These are phyloP conservation scores for Atherinosoma microstoma DNA, from an alignment of 2,797 vertebrate species.

Conservation along the genomic window DNA sequence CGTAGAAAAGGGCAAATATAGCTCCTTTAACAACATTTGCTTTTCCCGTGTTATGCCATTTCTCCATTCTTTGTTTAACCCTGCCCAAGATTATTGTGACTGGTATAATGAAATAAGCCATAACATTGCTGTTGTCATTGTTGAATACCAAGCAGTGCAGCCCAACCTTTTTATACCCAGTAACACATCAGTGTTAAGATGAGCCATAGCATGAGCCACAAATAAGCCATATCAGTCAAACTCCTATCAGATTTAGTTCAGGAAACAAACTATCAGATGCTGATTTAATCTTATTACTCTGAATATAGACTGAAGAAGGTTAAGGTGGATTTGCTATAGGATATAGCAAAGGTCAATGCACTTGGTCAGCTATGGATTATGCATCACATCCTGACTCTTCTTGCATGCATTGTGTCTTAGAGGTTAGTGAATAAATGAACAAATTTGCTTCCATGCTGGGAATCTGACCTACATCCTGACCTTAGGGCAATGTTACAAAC, in stretches of 20 bases:
- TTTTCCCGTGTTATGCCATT: not conserved
- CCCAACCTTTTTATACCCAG: not conserved
- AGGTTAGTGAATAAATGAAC: slow-evolving; percentile 16
- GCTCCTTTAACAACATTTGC: not conserved
- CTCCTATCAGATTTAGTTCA: slow-evolving; percentile 7
- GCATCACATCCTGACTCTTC: slow-evolving; percentile 30
- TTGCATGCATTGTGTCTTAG: slow-evolving; percentile 19
- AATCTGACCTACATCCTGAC: slow-evolving; percentile 19
- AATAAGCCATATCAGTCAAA: slow-evolving; percentile 30
- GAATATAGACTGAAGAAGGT: not conserved
- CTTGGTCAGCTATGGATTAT: slow-evolving; percentile 27
- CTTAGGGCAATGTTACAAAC: slow-evolving; percentile 6
- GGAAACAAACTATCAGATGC: slow-evolving; percentile 7
- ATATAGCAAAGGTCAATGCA: not conserved
- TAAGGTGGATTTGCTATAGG: not conserved
- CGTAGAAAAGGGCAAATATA: not conserved
- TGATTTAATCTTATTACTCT: not conserved
- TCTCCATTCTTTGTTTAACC: not conserved
- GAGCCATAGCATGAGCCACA: slow-evolving; percentile 4
- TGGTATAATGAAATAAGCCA: not conserved
- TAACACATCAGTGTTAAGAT: slow-evolving; percentile 2
- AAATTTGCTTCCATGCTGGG: slow-evolving; percentile 4
- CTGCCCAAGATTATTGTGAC: not conserved
- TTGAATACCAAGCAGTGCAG: not conserved
- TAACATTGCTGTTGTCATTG: not conserved